A percentile compares a stretch with the other conserved stretches of the same genome.
Evolutionary conservation across 2,888 invertebrate genomes (phyloP).

Genomic region (Oxystoma pomonae): DNA sequence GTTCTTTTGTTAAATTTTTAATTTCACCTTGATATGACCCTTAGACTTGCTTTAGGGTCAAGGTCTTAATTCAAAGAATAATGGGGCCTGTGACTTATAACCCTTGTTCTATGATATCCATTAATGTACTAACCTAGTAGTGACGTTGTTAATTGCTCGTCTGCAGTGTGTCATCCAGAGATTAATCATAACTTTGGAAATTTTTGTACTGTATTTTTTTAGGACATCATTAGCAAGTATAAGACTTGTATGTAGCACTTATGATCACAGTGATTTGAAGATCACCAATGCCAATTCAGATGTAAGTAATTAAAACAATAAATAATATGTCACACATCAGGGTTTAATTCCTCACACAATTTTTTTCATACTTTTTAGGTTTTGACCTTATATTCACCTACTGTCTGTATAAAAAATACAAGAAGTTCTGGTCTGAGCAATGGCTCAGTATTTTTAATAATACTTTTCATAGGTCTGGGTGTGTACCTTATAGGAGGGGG

Average conservation of each 20-base stretch:
- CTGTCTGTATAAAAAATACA: slow-evolving; percentile 48
- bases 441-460: slow-evolving; percentile 61
- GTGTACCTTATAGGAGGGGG: slow-evolving; percentile 65
- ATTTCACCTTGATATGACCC: neutral
- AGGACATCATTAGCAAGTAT: slow-evolving; percentile 25
- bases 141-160: too few species aligned
- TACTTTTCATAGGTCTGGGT: slow-evolving; percentile 56
- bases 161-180: too few species aligned
- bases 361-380: slow-evolving; percentile 41
- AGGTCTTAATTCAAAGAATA: too few species aligned
- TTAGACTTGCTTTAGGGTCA: neutral
- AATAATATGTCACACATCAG: neutral
- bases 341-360: neutral
- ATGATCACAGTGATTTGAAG: slow-evolving; percentile 29
- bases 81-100: too few species aligned
- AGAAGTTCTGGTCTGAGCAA: slow-evolving; percentile 52
- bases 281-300: slow-evolving; percentile 13
- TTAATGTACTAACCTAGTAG: too few species aligned
- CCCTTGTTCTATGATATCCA: too few species aligned
- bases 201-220: slow-evolving; percentile 10
- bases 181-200: too few species aligned
- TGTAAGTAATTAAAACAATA: slow-evolving; percentile 14
- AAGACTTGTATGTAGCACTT: slow-evolving; percentile 28
- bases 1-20: too few species aligned
- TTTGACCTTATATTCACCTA: slow-evolving; percentile 51